A percentile compares a stretch with the other conserved stretches of the same genome.
Conservation (phyloP, 2,797 vertebrate genomes). For the Hirundo rustica region DNA sequence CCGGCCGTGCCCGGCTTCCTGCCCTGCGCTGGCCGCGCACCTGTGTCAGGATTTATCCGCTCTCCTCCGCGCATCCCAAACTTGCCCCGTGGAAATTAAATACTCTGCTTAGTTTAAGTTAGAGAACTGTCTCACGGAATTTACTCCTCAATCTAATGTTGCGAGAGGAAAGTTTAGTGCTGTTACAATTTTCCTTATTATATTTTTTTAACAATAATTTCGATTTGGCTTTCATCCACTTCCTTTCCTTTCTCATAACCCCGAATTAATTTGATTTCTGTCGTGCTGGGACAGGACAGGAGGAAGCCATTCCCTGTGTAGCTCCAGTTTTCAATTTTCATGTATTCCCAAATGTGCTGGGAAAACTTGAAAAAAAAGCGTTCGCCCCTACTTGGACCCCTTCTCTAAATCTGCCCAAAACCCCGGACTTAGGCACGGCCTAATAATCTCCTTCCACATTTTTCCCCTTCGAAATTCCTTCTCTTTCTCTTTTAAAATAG, state of each 20-base stretch:
- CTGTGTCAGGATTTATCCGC: background rate
- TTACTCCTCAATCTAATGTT: background rate
- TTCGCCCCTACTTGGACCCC: background rate
- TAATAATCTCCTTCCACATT: background rate
- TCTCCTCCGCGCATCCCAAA: background rate
- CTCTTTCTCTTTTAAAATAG: background rate
- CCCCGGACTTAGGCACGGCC: background rate
- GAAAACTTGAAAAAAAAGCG: fast-evolving
- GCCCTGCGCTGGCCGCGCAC: background rate
- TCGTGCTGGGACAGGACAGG: background rate
- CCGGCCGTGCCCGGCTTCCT: background rate
- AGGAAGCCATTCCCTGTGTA: background rate
- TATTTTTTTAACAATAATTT: background rate
- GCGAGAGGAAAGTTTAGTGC: background rate
- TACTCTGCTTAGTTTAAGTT: background rate
- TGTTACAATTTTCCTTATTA: background rate
- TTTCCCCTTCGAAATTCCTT: background rate
- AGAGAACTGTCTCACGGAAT: background rate
- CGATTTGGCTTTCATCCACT: background rate
- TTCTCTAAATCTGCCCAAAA: background rate
- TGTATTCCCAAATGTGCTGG: background rate
- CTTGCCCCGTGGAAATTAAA: background rate
- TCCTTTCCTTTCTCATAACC: background rate
- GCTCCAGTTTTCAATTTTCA: background rate
- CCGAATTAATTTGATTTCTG: background rate